phyloP scores from a whole-genome alignment of 2,797 vertebrate species.

The Sebastes nivosus region DNA sequence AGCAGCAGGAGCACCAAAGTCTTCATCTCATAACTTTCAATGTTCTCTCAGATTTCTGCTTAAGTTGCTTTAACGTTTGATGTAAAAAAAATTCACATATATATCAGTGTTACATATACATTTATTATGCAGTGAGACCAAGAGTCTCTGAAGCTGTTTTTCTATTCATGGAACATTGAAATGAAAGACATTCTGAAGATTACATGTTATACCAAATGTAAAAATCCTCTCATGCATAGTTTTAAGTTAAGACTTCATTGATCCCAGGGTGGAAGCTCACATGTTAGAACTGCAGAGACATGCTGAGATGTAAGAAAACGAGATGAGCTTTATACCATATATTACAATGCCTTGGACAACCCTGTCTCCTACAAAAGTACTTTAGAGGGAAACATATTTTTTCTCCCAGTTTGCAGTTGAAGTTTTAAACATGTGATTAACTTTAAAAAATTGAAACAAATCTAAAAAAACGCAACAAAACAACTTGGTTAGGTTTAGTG shows the following conservation, averaged over 20 bases:
- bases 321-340: not conserved
- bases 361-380: no score
- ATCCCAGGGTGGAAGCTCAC: not conserved
- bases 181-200: not conserved
- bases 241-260: not conserved
- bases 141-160: not conserved
- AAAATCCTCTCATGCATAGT: not conserved
- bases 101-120: not conserved
- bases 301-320: no score
- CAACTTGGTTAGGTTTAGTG: no score
- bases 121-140: not conserved
- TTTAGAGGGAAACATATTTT: no score
- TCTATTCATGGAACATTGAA: not conserved
- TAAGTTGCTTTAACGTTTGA: not conserved
- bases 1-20: conserved; percentile 1
- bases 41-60: not conserved
- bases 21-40: not conserved
- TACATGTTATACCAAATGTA: not conserved
- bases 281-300: no score
- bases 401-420: no score
- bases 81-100: not conserved
- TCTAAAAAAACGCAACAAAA: no score
- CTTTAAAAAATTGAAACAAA: no score
- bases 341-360: not conserved
- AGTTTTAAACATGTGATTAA: no score